Evolutionary conservation across 2,797 vertebrate genomes (phyloP), one percentile per base, ranked within the genome.

Genomic region (Oreonectes daqikongensis): DNA sequence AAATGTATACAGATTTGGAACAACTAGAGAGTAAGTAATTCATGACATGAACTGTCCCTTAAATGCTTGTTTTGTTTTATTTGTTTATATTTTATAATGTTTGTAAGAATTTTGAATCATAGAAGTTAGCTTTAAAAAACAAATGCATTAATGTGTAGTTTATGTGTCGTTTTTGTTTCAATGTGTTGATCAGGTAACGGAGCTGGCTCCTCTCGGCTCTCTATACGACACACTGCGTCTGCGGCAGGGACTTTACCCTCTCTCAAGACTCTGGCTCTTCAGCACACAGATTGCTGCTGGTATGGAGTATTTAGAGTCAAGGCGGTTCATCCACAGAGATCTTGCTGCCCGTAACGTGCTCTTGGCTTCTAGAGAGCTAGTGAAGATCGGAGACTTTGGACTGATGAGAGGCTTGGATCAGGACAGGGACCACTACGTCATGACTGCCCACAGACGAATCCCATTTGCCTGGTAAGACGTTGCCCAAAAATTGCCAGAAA

Each of bases 301-400:
- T 14, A 96, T 96, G 95, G 93, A 89, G 0, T 96, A 95, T 86
- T 84, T 97, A 79, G 95, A 95, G 85, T 84, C 85, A 35, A 86
- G 90, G 2, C 92, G 92, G 15, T 94, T 94, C 68, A 93, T 96
- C 80, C 95, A 97, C 85, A 89, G 95, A 14, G 95, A 97, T 85
- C 86, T 96, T 40, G 95, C 95, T 0, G 93, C 95, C 0, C 91
- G 95, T 5, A 97, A 96, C 55, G 90, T 97, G 22, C 86, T 97
- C 57, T 86, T 97, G 83, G 88, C 92, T 0, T 89, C 93, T 0
- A 91, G 86, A 42, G 92, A 94, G 24, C 83, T 84, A 5, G 92
- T 94, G 53, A 97, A 96, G 86, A 96, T 97, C 3, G 94, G 94
- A 0, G 96, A 98, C 87, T 98, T 98, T 1, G 95, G 96, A 10